Percentiles rank a stretch among this genome's conserved stretches.
These are phyloP conservation scores for Orthonychiurus folsomi DNA, from an alignment of 2,888 invertebrate species.

Conservation along the genomic window DNA sequence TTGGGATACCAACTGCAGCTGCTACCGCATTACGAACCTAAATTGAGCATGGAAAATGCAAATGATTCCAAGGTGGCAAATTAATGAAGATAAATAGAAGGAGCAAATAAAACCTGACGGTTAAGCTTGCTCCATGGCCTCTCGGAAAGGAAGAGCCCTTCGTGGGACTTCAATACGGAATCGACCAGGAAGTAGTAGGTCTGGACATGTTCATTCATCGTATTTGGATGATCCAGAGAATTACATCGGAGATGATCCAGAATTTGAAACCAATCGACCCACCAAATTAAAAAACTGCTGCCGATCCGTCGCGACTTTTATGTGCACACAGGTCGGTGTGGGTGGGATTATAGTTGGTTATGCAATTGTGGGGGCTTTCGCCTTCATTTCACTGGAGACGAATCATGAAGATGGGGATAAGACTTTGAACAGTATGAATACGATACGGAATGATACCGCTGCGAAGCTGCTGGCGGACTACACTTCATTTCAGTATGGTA, in stretches of 20 bases:
- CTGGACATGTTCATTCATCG: not conserved
- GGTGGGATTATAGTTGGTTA: constrained; percentile 79
- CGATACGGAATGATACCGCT: constrained; percentile 44
- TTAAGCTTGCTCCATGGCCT: too few species aligned
- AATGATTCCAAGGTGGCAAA: not conserved
- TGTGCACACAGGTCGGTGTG: constrained; percentile 81
- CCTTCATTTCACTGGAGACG: constrained; percentile 69
- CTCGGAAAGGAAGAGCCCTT: not conserved
- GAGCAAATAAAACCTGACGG: too few species aligned
- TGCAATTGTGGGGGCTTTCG: constrained; percentile 72
- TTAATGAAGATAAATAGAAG: not conserved
- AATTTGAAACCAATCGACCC: not conserved
- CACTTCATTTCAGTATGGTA: constrained; percentile 58
- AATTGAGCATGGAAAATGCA: not conserved
- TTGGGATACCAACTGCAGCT: constrained; percentile 1
- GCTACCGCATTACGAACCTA: not conserved
- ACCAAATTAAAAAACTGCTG: constrained; percentile 70
- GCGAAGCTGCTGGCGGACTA: constrained; percentile 56
- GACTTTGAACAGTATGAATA: constrained; percentile 21
- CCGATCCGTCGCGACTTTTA: constrained; percentile 75
- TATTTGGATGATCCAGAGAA: not conserved
- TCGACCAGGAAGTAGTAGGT: not conserved
- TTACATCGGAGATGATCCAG: not conserved
- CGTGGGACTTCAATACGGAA: not conserved
- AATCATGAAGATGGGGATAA: constrained; percentile 46